Conservation (phyloP, 1,140 invertebrate genomes). For the Myzus persicae region DNA sequence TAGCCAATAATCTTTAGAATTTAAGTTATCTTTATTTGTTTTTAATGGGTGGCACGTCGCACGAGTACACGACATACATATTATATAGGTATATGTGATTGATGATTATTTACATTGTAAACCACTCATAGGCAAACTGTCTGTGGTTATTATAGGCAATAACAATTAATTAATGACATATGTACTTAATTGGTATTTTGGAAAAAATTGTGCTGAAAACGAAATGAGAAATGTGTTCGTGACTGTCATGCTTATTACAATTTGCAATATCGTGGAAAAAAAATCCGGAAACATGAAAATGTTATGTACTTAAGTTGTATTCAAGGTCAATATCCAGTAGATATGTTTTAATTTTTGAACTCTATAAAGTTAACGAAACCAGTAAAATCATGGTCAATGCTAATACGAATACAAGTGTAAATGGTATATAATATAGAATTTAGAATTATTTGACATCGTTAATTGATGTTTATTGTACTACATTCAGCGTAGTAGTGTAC, state of each 20-base stretch:
- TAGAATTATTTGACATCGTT: background rate
- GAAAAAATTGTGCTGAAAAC: background rate
- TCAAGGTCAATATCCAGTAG: background rate
- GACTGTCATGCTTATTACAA: background rate
- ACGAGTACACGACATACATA: too few relatives aligned
- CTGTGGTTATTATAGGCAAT: background rate
- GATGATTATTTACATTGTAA: background rate
- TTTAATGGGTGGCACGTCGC: too few relatives aligned
- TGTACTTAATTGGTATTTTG: background rate
- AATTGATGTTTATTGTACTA: background rate
- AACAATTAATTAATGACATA: background rate
- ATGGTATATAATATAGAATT: background rate
- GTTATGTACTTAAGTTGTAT: background rate
- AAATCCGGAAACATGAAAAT: slow-evolving; percentile 34
- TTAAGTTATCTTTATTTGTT: too few relatives aligned
- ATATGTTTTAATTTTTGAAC: background rate
- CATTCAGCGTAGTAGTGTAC: background rate
- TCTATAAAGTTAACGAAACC: slow-evolving; percentile 1
- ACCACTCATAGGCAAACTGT: background rate
- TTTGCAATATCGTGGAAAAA: background rate
- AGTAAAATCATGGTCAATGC: slow-evolving; percentile 41
- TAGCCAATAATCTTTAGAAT: too few relatives aligned
- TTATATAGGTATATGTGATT: background rate
- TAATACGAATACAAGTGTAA: background rate
- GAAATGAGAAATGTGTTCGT: background rate